Percentiles rank a stretch among this genome's conserved stretches.
Evolutionary conservation across 2,113 vertebrate genomes (phyloP).

Genomic region (Oryzias woworae): DNA sequence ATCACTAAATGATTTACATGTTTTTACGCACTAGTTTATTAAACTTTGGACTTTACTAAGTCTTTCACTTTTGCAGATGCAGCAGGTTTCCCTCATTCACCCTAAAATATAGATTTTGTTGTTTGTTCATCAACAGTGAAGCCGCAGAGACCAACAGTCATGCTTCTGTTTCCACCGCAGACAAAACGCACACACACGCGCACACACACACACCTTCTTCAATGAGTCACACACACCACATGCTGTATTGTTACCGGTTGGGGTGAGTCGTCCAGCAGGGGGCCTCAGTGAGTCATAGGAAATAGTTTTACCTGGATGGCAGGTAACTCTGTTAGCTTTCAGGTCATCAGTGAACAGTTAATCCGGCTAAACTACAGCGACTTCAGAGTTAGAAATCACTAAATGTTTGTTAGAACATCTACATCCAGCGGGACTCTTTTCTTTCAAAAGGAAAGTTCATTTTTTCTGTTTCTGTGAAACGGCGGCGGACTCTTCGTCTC

Average conservation of each 20-base stretch:
- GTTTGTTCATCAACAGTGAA: too few species aligned
- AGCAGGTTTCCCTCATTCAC: too few species aligned
- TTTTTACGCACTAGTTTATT: too few species aligned
- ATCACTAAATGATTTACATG: too few species aligned
- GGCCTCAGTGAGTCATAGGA: constrained; percentile 74
- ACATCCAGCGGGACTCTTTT: constrained; percentile 38
- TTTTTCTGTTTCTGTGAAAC: too few species aligned
- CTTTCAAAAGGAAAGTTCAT: background rate
- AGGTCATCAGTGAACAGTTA: constrained; percentile 21
- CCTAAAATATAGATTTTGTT: too few species aligned
- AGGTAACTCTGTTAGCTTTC: constrained; percentile 53
- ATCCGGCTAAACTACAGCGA: constrained; percentile 8
- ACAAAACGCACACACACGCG: too few species aligned
- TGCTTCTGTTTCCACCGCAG: too few species aligned
- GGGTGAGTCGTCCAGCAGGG: constrained; percentile 61
- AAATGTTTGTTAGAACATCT: background rate
- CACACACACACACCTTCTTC: background rate
- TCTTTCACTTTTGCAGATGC: too few species aligned
- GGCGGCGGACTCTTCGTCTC: too few species aligned
- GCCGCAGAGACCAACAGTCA: too few species aligned
- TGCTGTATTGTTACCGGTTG: constrained; percentile 51
- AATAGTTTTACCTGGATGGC: constrained; percentile 70
- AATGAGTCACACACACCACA: constrained; percentile 10
- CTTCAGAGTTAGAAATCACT: constrained; percentile 30
- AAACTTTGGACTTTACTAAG: too few species aligned